These are phyloP conservation scores for Nannoperca obscura DNA, from an alignment of 2,797 vertebrate species.

Conservation along the genomic window DNA sequence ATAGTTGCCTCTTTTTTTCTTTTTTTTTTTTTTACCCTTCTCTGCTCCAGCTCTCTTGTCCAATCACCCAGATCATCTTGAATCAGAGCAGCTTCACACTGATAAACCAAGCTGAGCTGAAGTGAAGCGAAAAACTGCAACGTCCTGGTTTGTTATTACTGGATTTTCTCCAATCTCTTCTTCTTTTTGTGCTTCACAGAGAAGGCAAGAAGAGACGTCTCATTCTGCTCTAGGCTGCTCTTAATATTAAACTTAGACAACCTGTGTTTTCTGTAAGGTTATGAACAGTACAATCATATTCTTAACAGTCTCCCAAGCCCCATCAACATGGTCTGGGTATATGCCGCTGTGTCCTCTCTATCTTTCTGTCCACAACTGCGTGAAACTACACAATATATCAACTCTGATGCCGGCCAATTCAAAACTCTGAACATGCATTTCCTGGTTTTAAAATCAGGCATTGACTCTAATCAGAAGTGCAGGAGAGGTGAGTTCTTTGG, in stretches of 20 bases:
- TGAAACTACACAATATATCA: conserved; percentile 22
- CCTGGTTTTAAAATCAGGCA: conserved; percentile 48
- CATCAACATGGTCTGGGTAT: conserved; percentile 18
- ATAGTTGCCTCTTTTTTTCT: conserved; percentile 48
- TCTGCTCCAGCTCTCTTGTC: conserved; percentile 27
- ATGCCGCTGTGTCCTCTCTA: conserved; percentile 28
- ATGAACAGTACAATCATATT: conserved; percentile 52
- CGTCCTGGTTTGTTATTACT: conserved; percentile 47
- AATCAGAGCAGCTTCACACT: conserved; percentile 46
- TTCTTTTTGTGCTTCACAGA: conserved; percentile 43
- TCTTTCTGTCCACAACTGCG: conserved; percentile 6
- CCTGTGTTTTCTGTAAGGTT: conserved; percentile 24
- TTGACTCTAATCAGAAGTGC: conserved; percentile 40
- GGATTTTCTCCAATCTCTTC: conserved; percentile 29
- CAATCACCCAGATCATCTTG: conserved; percentile 18
- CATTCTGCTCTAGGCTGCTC: conserved; percentile 47
- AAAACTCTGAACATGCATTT: conserved; percentile 38
- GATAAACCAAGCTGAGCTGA: conserved; percentile 45
- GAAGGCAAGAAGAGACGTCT: conserved; percentile 48
- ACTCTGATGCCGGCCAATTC: conserved; percentile 36
- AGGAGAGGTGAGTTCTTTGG: conserved; percentile 72
- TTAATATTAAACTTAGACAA: conserved; percentile 33
- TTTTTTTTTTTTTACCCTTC: conserved; percentile 25
- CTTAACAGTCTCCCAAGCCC: conserved; percentile 42
- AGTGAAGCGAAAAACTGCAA: conserved; percentile 32